These are phyloP conservation scores for Andrena marginata DNA, from an alignment of 2,888 invertebrate species.

Conservation along the genomic window DNA sequence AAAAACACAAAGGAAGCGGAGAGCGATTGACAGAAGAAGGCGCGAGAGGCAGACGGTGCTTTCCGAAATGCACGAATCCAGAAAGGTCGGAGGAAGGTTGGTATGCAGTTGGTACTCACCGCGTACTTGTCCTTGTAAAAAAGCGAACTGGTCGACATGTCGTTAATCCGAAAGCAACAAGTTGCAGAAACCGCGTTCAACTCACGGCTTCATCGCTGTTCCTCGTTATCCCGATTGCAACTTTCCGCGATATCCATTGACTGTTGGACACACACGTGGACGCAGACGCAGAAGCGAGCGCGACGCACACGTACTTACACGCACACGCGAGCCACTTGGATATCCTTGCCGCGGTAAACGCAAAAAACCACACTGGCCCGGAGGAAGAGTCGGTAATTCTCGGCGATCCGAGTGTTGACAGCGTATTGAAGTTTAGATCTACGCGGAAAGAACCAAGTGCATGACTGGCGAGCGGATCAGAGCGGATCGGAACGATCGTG, in stretches of 20 bases:
- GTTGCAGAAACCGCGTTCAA: constrained; percentile 41
- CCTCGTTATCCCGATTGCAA: constrained; percentile 31
- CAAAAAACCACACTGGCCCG: neutral
- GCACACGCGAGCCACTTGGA: neutral
- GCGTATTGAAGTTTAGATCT: neutral
- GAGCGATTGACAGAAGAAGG: neutral
- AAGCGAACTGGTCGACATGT: constrained; percentile 83
- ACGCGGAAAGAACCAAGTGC: constrained; percentile 14
- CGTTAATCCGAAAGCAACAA: constrained; percentile 63
- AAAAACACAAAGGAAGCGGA: too few species aligned
- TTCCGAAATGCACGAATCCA: neutral
- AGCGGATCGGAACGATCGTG: constrained; percentile 53
- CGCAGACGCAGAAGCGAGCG: constrained; percentile 11
- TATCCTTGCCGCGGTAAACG: neutral
- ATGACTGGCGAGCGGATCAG: constrained; percentile 14
- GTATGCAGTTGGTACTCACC: constrained; percentile 73
- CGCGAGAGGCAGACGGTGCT: neutral
- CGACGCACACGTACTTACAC: neutral
- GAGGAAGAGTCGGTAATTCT: neutral
- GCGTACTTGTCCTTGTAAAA: constrained; percentile 84
- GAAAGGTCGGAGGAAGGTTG: neutral
- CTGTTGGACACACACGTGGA: constrained; percentile 27
- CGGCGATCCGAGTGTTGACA: neutral
- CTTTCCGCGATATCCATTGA: constrained; percentile 50
- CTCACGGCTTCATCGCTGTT: constrained; percentile 52